Conservation (phyloP, 1,140 invertebrate genomes). For the Triops cancriformis region DNA sequence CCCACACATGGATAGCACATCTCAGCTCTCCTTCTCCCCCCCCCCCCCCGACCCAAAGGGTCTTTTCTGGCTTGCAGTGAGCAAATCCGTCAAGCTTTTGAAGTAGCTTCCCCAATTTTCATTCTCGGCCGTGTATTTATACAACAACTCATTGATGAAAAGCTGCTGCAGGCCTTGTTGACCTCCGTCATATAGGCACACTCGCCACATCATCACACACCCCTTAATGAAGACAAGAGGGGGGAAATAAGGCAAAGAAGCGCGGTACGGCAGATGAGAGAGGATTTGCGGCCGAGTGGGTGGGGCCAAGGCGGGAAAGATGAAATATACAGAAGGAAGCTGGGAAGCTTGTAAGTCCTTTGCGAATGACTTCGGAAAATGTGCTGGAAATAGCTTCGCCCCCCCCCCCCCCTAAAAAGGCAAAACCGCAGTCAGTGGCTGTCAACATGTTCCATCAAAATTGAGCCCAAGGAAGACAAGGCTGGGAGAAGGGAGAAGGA, state of each 20-base stretch:
- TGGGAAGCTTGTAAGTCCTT: background rate
- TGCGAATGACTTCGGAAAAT: background rate
- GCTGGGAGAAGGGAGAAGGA: background rate
- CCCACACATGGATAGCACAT: background rate
- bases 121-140: background rate
- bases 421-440: constrained; percentile 7
- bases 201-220: background rate
- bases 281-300: background rate
- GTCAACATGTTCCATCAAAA: constrained; percentile 8
- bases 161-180: background rate
- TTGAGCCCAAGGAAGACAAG: background rate
- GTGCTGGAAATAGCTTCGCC: background rate
- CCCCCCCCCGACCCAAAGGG: background rate
- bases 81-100: background rate
- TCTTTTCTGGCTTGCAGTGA: background rate
- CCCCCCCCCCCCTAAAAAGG: background rate
- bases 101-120: background rate
- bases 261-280: background rate
- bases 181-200: background rate
- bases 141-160: background rate
- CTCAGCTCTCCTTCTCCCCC: background rate
- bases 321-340: background rate
- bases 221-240: background rate
- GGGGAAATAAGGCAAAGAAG: background rate
- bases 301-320: background rate